Conservation (phyloP, 2,888 invertebrate genomes). For the Pyrocoelia pectoralis region DNA sequence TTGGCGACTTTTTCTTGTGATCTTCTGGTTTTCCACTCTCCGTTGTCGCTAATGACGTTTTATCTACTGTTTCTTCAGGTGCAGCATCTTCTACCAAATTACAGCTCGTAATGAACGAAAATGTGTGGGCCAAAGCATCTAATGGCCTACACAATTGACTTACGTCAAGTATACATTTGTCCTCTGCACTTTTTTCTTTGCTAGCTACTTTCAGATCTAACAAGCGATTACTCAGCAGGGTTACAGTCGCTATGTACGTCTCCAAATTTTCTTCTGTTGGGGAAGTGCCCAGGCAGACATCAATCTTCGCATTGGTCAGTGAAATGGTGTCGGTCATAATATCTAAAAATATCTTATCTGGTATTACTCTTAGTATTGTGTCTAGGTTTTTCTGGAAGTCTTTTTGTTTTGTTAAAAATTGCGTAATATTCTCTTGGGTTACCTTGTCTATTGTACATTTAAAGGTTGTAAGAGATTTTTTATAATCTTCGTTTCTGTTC, state of each 20-base stretch:
- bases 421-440: neutral
- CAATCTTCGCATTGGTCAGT: neutral
- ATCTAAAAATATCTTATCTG: neutral
- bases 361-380: neutral
- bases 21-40: too few species aligned
- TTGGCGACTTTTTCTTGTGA: too few species aligned
- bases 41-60: too few species aligned
- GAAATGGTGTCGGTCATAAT: neutral
- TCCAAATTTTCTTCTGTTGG: neutral
- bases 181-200: neutral
- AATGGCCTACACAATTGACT: neutral
- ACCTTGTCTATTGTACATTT: neutral
- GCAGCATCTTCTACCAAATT: neutral
- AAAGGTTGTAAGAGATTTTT: neutral
- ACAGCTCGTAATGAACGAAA: neutral
- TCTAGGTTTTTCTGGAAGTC: neutral
- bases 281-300: neutral
- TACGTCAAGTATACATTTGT: neutral
- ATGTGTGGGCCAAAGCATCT: neutral
- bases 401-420: neutral
- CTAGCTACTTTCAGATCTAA: neutral
- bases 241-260: neutral
- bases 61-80: neutral
- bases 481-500: neutral
- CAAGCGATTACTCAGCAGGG: neutral